phyloP scores from a whole-genome alignment of 1,140 invertebrate genomes.

The Zaprionus tsacasi region DNA sequence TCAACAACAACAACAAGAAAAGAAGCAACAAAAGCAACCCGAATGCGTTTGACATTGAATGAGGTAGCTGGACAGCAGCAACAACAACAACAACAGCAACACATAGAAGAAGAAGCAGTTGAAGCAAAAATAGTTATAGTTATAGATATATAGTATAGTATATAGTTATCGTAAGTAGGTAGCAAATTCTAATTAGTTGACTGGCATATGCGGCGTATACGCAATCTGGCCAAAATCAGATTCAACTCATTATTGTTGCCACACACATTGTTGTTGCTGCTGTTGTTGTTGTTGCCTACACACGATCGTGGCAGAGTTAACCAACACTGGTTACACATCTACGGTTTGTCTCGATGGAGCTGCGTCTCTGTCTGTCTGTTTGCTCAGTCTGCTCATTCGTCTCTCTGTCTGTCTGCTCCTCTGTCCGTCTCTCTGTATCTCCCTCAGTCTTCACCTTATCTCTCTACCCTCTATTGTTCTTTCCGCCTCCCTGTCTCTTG shows the following conservation, averaged over 20 bases:
- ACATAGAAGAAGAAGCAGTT: no score
- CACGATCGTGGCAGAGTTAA: neutral
- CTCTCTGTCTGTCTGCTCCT: neutral
- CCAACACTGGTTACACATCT: neutral
- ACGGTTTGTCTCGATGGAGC: no score
- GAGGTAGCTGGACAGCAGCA: conserved; percentile 12
- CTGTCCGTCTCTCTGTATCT: no score
- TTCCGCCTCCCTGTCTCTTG: neutral
- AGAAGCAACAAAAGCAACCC: neutral
- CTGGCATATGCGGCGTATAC: neutral
- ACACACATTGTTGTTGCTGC: no score
- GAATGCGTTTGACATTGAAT: conserved; percentile 40
- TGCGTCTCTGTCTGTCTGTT: neutral
- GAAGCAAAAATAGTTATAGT: no score
- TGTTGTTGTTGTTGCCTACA: no score
- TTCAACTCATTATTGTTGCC: neutral
- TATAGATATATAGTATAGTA: no score
- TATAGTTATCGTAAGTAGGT: no score
- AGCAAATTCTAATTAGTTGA: neutral
- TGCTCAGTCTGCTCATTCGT: neutral
- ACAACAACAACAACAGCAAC: neutral
- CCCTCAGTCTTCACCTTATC: no score
- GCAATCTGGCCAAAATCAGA: neutral
- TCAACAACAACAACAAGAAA: conserved; percentile 10
- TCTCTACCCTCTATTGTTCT: neutral